Evolutionary conservation across 2,113 vertebrate species (phyloP).

Genomic region (Phoenicopterus ruber): DNA sequence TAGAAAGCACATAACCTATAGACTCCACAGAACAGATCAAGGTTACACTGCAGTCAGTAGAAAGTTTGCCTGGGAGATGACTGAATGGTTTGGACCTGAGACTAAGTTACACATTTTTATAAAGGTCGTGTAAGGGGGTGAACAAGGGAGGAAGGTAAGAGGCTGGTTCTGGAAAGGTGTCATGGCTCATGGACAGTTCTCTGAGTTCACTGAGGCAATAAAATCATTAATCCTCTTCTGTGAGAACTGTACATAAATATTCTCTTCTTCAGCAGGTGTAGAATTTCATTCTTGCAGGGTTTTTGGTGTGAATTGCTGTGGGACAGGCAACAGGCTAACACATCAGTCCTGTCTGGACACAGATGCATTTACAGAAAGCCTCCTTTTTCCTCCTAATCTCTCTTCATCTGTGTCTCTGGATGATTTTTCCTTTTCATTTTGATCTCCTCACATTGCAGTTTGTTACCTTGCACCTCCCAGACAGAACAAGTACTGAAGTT

Average conservation of each 20-base stretch:
- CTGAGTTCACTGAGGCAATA: not conserved
- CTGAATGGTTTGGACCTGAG: not conserved
- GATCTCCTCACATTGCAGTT: not conserved
- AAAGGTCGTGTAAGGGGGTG: accelerated
- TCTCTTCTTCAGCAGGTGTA: not conserved
- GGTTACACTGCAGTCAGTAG: not conserved
- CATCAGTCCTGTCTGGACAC: not conserved
- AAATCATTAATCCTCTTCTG: not conserved
- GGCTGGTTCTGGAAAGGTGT: not conserved
- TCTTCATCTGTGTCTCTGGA: not conserved
- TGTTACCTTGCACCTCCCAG: not conserved
- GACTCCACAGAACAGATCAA: not conserved
- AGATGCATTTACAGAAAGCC: not conserved
- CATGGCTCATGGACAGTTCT: not conserved
- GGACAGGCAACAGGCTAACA: not conserved
- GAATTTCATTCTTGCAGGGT: not conserved
- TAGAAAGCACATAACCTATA: not conserved
- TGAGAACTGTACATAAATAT: not conserved
- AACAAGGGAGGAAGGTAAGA: not conserved
- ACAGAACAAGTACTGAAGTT: not conserved
- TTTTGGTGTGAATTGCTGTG: not conserved
- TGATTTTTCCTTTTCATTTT: not conserved
- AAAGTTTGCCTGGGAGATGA: not conserved
- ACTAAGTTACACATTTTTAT: not conserved
- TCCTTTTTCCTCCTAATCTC: not conserved